These are phyloP conservation scores for Pyrgilauda ruficollis DNA, from an alignment of 2,113 vertebrate genomes.

Conservation along the genomic window DNA sequence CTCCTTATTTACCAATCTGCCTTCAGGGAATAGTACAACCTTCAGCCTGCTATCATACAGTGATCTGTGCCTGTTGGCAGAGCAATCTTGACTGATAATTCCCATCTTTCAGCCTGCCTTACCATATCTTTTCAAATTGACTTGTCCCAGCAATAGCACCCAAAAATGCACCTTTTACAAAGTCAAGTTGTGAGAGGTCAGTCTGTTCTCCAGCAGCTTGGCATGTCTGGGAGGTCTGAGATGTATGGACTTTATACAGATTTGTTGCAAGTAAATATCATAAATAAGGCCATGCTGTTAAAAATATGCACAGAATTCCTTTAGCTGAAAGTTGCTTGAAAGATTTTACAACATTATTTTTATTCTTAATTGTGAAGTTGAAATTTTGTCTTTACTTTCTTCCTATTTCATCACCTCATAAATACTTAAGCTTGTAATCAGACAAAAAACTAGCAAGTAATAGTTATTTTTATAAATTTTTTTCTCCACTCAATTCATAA, in stretches of 20 bases:
- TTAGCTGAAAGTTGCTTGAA: neutral
- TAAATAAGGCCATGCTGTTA: neutral
- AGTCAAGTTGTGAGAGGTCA: neutral
- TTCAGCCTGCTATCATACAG: neutral
- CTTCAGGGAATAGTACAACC: conserved; percentile 29
- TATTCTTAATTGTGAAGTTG: neutral
- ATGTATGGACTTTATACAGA: neutral
- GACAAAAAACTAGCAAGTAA: neutral
- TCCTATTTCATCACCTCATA: neutral
- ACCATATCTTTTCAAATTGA: neutral
- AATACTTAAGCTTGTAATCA: neutral
- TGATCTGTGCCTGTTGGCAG: conserved; percentile 8
- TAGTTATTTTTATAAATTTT: neutral
- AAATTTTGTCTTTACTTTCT: neutral
- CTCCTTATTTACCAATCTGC: conserved; percentile 56
- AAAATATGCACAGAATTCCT: neutral
- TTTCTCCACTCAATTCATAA: neutral
- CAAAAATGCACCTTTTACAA: neutral
- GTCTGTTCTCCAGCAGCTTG: neutral
- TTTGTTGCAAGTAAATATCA: neutral
- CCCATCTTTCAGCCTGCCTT: neutral
- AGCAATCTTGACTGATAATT: conserved; percentile 41
- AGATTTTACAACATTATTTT: neutral
- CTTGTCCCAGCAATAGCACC: neutral
- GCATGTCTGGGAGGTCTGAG: neutral